These are phyloP conservation scores for Rhagoletis zephyria DNA, from an alignment of 1,140 invertebrate genomes.

Conservation along the genomic window DNA sequence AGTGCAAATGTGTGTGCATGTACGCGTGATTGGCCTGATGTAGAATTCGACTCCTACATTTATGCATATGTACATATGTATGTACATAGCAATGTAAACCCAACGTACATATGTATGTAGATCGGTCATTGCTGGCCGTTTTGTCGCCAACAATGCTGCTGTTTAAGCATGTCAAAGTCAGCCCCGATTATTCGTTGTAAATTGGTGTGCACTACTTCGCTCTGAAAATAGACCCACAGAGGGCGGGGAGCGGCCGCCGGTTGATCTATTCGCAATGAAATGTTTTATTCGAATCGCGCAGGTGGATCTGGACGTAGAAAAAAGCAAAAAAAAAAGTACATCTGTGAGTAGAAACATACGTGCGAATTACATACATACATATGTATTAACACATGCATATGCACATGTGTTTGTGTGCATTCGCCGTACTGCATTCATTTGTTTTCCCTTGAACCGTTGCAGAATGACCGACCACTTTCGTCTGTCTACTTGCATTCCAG, in stretches of 20 bases:
- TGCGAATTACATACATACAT: background rate
- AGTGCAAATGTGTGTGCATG: background rate
- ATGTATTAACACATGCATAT: background rate
- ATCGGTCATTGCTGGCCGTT: background rate
- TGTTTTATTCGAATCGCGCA: constrained; percentile 6
- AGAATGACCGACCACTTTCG: too few relatives aligned
- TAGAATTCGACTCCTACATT: background rate
- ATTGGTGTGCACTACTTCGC: constrained; percentile 27
- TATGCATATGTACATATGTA: background rate
- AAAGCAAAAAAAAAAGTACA: background rate
- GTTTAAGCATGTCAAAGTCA: constrained; percentile 40
- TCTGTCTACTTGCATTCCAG: background rate
- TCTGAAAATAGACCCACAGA: background rate
- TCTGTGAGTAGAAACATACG: too few relatives aligned
- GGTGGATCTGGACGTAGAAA: background rate
- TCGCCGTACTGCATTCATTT: background rate
- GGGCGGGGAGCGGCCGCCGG: background rate
- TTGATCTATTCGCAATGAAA: constrained; percentile 20
- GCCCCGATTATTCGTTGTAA: constrained; percentile 40
- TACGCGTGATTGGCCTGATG: background rate
- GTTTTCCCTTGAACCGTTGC: background rate
- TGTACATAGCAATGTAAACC: background rate
- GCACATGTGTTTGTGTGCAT: background rate
- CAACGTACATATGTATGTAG: background rate
- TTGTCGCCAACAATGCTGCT: constrained; percentile 11